phyloP scores from a whole-genome alignment of 2,113 vertebrate genomes.

The Rhinoptilus africanus region DNA sequence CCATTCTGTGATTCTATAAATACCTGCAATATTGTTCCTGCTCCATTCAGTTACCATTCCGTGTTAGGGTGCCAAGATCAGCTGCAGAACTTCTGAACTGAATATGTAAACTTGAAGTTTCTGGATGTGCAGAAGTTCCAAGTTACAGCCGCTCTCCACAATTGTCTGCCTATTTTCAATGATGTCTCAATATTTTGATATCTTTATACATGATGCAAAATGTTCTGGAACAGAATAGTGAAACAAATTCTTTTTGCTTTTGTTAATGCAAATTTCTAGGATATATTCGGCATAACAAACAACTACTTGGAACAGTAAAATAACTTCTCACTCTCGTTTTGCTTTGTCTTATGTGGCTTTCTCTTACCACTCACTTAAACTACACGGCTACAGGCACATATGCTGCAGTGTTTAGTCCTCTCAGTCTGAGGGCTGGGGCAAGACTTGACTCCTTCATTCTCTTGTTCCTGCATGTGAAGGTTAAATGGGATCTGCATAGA shows the following conservation, averaged over 20 bases:
- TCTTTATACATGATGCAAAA: not conserved
- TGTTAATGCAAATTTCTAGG: conserved; percentile 5
- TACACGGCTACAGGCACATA: not conserved
- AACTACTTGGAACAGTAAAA: not conserved
- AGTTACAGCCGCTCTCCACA: not conserved
- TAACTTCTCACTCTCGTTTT: not conserved
- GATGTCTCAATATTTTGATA: conserved; percentile 58
- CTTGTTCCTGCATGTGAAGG: not conserved
- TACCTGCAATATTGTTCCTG: not conserved
- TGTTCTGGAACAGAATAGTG: conserved; percentile 3
- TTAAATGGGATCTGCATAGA: not conserved
- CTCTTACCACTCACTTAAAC: not conserved
- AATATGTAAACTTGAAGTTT: not conserved
- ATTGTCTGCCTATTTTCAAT: conserved; percentile 11
- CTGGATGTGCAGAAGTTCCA: not conserved
- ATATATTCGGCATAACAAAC: not conserved
- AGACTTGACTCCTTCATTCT: not conserved
- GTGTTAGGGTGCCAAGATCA: not conserved
- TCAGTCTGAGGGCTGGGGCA: not conserved
- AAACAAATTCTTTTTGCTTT: conserved; percentile 19
- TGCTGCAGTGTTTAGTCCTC: not conserved
- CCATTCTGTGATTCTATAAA: not conserved
- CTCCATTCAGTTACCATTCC: not conserved
- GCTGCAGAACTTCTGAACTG: not conserved
- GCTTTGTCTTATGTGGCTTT: not conserved